Percentiles rank a stretch among this genome's conserved stretches.
Evolutionary conservation across 53 echinoderm and acorn worm species (phyloP).

Genomic region (Arbacia lixula): DNA sequence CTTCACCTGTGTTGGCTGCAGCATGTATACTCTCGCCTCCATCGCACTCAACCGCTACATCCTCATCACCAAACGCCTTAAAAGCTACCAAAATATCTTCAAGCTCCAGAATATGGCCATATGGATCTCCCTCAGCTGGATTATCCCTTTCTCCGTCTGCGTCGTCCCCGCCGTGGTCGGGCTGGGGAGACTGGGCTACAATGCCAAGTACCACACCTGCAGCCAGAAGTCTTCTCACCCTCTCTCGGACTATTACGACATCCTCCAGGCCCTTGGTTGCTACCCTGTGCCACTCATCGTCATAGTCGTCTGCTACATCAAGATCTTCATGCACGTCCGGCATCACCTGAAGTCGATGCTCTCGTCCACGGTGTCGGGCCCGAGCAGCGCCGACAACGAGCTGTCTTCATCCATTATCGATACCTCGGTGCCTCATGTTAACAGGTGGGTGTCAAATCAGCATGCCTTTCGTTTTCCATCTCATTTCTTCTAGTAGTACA

Average conservation of each 20-base stretch:
- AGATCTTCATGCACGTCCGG: slow-evolving; percentile 65
- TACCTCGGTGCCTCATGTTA: slow-evolving; percentile 45
- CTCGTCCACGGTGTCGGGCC: slow-evolving; percentile 25
- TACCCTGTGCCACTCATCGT: slow-evolving; percentile 67
- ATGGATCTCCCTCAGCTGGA: slow-evolving; percentile 71
- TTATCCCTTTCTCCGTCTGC: slow-evolving; percentile 65
- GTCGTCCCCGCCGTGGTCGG: slow-evolving; percentile 62
- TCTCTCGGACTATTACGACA: slow-evolving; percentile 57
- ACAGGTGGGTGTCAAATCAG: slow-evolving; percentile 38
- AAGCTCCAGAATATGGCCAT: slow-evolving; percentile 44
- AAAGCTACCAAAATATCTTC: slow-evolving; percentile 67
- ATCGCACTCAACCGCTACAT: slow-evolving; percentile 85
- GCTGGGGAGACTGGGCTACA: slow-evolving; percentile 70
- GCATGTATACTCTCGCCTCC: slow-evolving; percentile 80
- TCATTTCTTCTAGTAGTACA: background rate
- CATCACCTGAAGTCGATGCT: slow-evolving; percentile 62
- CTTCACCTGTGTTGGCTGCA: slow-evolving; percentile 76
- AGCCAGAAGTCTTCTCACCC: slow-evolving; percentile 54
- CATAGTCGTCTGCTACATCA: slow-evolving; percentile 67
- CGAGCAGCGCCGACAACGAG: slow-evolving; percentile 39
- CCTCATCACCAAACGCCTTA: slow-evolving; percentile 72
- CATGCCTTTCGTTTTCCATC: background rate
- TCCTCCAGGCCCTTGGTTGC: slow-evolving; percentile 51
- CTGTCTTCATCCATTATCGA: slow-evolving; percentile 29
- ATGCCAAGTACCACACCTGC: slow-evolving; percentile 70